A percentile compares a stretch with the other conserved stretches of the same genome.
Evolutionary conservation across 2,113 vertebrate genomes (phyloP).

Genomic region (Suncus etruscus): DNA sequence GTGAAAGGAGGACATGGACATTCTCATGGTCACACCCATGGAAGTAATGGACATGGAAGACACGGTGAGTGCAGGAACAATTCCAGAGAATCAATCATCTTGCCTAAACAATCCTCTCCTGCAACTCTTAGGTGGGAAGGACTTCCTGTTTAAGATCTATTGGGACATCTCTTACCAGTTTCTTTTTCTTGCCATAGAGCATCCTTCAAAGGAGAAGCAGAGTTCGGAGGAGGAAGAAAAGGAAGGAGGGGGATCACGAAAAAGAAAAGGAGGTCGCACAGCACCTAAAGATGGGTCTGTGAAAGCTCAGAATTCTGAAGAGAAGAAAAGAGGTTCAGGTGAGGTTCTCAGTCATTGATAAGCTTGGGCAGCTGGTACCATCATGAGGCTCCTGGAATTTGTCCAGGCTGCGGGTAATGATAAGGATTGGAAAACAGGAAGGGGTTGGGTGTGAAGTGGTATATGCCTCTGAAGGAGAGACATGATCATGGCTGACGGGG

Average conservation of each 20-base stretch:
- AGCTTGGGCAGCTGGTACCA: no score
- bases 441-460: neutral
- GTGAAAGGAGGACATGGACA: conserved; percentile 90
- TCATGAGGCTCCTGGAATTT: neutral
- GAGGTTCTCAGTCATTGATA: neutral
- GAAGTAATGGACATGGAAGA: conserved; percentile 81
- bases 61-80: conserved; percentile 64
- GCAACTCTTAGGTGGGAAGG: neutral
- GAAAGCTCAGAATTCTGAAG: conserved; percentile 46
- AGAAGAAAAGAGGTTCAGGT: conserved; percentile 73
- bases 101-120: neutral
- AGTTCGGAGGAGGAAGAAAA: conserved; percentile 77
- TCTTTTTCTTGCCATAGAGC: conserved; percentile 49
- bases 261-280: conserved; percentile 25
- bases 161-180: no score
- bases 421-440: neutral
- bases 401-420: neutral
- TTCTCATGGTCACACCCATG: conserved; percentile 82
- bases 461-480: neutral
- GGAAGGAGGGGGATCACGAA: conserved; percentile 77
- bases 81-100: neutral
- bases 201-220: conserved; percentile 65
- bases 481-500: neutral
- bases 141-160: neutral
- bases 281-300: conserved; percentile 59